Evolutionary conservation across 1,140 invertebrate genomes (phyloP).

Genomic region (Procambarus clarkii): DNA sequence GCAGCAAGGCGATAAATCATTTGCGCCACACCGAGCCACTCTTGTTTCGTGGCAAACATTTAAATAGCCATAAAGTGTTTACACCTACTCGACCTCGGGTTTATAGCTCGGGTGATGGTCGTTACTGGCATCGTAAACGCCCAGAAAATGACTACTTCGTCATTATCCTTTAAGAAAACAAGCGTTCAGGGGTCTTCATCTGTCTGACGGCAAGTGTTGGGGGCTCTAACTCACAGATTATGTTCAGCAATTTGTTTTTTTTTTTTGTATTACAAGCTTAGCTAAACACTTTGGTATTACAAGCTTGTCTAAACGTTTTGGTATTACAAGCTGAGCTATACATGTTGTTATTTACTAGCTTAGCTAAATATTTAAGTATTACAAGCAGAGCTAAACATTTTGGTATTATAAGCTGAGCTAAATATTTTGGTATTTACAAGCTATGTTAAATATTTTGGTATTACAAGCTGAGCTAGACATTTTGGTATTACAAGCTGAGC

Average conservation of each 20-base stretch:
- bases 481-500: too few species aligned
- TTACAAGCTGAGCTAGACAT: too few species aligned
- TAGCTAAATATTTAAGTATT: too few species aligned
- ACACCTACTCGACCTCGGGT: constrained; percentile 49
- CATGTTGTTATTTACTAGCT: too few species aligned
- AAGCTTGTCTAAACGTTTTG: too few species aligned
- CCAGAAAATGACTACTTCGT: constrained; percentile 46
- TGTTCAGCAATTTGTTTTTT: neutral
- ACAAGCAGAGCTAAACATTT: too few species aligned
- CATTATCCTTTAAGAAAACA: constrained; percentile 64
- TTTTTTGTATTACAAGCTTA: neutral
- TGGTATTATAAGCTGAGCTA: too few species aligned
- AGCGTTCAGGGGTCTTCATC: constrained; percentile 23
- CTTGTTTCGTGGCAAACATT: constrained; percentile 60
- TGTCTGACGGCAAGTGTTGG: neutral
- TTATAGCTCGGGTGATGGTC: constrained; percentile 58
- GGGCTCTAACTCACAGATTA: neutral
- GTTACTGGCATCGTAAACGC: constrained; percentile 41
- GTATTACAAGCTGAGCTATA: too few species aligned
- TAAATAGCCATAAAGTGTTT: constrained; percentile 63
- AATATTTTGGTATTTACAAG: too few species aligned
- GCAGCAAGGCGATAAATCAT: constrained; percentile 17
- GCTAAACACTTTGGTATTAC: too few species aligned
- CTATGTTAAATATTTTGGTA: too few species aligned
- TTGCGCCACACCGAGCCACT: constrained; percentile 35